Evolutionary conservation across 2,797 vertebrate species (phyloP).

Genomic region (Tamandua tetradactyla): DNA sequence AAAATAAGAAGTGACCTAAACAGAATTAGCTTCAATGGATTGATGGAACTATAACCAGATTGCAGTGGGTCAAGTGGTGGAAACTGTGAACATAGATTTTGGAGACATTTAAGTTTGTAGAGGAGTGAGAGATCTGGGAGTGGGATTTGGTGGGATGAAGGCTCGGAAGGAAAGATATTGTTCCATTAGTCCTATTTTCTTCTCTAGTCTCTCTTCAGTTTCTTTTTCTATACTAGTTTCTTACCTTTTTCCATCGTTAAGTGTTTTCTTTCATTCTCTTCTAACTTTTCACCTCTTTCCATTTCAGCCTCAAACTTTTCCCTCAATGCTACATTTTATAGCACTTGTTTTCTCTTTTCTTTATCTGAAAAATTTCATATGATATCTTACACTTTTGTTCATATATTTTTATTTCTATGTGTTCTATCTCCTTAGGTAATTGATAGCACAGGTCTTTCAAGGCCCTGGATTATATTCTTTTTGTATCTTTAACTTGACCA

Average conservation of each 20-base stretch:
- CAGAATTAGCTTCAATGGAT: not conserved
- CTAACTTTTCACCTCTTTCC: not conserved
- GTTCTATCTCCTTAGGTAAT: not conserved
- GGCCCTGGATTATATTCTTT: not conserved
- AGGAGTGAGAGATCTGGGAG: not conserved
- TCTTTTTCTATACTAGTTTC: not conserved
- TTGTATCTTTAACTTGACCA: conserved; percentile 19
- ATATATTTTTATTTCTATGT: not conserved
- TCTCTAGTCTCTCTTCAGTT: not conserved
- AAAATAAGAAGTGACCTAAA: not conserved
- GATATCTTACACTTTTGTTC: not conserved
- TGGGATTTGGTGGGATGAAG: not conserved
- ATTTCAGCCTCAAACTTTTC: not conserved
- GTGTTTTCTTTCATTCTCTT: conserved; percentile 12
- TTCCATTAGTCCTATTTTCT: not conserved
- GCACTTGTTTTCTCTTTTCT: not conserved
- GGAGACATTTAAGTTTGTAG: not conserved
- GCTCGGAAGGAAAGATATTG: not conserved
- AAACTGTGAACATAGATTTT: not conserved
- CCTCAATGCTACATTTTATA: not conserved
- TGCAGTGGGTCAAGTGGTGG: not conserved
- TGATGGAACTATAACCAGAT: not conserved
- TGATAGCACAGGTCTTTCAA: not conserved
- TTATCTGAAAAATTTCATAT: not conserved
- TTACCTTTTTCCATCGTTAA: not conserved